These are phyloP conservation scores for Drosophila birchii DNA, from an alignment of 2,888 invertebrate species.

Conservation along the genomic window DNA sequence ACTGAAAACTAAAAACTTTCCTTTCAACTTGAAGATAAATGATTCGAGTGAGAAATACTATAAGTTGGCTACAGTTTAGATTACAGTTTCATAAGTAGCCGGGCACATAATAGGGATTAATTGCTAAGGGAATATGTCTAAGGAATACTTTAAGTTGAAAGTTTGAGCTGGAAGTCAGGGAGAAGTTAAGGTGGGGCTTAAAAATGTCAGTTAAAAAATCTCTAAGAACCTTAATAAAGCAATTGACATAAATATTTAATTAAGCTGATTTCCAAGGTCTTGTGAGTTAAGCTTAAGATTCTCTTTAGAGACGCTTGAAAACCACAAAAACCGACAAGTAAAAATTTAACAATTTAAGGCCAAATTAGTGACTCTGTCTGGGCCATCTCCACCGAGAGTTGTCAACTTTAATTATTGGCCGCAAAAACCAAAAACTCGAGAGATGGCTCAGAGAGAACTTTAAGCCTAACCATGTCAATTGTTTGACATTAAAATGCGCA, in stretches of 20 bases:
- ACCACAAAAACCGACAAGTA: conserved; percentile 27
- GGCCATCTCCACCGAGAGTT: conserved; percentile 42
- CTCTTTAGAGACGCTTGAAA: background rate
- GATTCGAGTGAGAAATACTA: conserved; percentile 30
- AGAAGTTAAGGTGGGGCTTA: background rate
- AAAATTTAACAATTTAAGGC: conserved; percentile 45
- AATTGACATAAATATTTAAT: background rate
- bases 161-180: background rate
- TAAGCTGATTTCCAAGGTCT: background rate
- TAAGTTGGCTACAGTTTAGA: conserved; percentile 20
- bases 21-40: conserved; percentile 36
- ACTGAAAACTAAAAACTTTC: conserved; percentile 37
- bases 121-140: conserved; percentile 24
- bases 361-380: conserved; percentile 42
- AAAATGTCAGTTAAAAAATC: background rate
- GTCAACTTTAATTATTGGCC: conserved; percentile 73
- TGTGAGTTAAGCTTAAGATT: background rate
- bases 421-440: conserved; percentile 51
- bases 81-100: conserved; percentile 42
- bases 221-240: background rate
- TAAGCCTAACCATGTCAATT: conserved; percentile 73
- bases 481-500: conserved; percentile 72
- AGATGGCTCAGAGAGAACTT: conserved; percentile 20
- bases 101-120: conserved; percentile 39
- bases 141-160: conserved; percentile 7